These are phyloP conservation scores for Scaptomyza graminum DNA, from an alignment of 1,140 invertebrate genomes.

Conservation along the genomic window DNA sequence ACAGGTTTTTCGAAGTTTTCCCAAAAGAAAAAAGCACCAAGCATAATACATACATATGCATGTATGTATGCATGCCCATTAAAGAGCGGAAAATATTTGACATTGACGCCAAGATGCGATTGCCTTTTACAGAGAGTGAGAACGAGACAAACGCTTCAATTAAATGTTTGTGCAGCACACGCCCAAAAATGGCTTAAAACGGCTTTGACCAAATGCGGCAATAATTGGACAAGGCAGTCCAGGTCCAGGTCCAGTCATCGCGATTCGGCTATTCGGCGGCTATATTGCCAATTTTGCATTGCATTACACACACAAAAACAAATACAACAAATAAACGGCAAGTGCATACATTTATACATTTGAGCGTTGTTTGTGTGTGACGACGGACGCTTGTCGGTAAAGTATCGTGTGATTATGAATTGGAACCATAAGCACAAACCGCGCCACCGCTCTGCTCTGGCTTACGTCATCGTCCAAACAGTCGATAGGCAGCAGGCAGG, in stretches of 20 bases:
- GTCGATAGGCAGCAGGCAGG: conserved; percentile 41
- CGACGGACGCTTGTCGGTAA: conserved; percentile 40
- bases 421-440: conserved; percentile 58
- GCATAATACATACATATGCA: conserved; percentile 15
- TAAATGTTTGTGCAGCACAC: conserved; percentile 41
- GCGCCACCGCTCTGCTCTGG: conserved; percentile 44
- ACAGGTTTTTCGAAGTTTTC: conserved; percentile 36
- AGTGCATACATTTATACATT: conserved; percentile 12
- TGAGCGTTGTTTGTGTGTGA: conserved; percentile 15
- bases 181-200: conserved; percentile 78
- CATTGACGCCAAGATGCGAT: conserved; percentile 50
- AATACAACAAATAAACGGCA: background rate
- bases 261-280: conserved; percentile 52
- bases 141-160: conserved; percentile 30
- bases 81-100: conserved; percentile 72
- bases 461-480: conserved; percentile 75
- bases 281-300: conserved; percentile 55
- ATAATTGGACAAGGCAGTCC: conserved; percentile 75
- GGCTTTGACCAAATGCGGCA: conserved; percentile 66
- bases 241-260: conserved; percentile 44
- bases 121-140: conserved; percentile 38
- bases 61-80: conserved; percentile 49
- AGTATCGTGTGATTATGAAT: conserved; percentile 79
- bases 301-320: conserved; percentile 13
- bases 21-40: conserved; percentile 19